phyloP scores from a whole-genome alignment of 1,140 invertebrate genomes.

The Zaprionus tsacasi region DNA sequence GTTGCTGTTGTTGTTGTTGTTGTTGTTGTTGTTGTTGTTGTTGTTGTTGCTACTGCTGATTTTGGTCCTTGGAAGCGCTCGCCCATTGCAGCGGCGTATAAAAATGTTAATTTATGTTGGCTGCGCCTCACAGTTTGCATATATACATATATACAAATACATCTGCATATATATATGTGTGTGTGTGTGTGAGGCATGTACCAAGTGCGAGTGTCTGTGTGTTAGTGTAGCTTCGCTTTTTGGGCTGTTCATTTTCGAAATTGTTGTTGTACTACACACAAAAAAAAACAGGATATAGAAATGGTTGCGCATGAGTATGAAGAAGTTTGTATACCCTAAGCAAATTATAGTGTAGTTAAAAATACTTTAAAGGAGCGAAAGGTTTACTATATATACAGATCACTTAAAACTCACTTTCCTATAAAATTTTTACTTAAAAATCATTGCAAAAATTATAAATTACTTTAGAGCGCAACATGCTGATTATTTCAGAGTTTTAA shows the following conservation, averaged over 20 bases:
- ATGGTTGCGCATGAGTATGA: not conserved
- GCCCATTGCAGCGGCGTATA: constrained; percentile 76
- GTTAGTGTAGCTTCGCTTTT: constrained; percentile 18
- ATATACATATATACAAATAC: constrained; percentile 32
- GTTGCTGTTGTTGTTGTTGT: constrained; percentile 1
- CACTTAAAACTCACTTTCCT: too few species aligned
- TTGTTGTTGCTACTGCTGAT: constrained; percentile 5
- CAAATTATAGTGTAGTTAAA: not conserved
- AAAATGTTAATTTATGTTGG: constrained; percentile 80
- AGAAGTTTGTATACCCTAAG: not conserved
- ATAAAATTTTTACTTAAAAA: too few species aligned
- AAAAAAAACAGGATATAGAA: constrained; percentile 10
- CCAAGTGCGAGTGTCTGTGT: not conserved
- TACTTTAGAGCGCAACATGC: too few species aligned
- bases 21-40: constrained; percentile 1
- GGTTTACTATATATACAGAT: too few species aligned
- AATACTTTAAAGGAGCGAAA: too few species aligned
- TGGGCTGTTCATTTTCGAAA: constrained; percentile 43
- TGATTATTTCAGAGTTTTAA: too few species aligned
- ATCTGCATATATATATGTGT: constrained; percentile 24
- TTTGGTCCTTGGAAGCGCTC: constrained; percentile 38
- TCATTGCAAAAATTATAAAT: too few species aligned
- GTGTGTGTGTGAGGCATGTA: constrained; percentile 2
- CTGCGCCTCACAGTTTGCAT: constrained; percentile 75
- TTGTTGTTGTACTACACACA: constrained; percentile 31